Evolutionary conservation across 2,888 invertebrate species (phyloP), one percentile per base, ranked within the genome.

Genomic region (Hoplodrina ambigua): DNA sequence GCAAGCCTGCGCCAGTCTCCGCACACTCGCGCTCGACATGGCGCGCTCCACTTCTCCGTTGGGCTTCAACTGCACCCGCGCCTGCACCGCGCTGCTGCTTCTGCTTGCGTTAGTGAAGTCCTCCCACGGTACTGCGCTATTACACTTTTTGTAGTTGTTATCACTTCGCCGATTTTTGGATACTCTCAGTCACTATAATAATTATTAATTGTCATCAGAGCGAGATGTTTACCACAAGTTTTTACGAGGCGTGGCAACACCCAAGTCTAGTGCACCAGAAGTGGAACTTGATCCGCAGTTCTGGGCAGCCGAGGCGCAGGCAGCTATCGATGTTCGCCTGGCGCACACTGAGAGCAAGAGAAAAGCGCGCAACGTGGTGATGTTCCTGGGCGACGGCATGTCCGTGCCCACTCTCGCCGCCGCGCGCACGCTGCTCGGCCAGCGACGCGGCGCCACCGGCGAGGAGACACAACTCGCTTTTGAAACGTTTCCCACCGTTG

Each of bases 301-400:
- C 86, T 97, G 97, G 97, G 88, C 87, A 19, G 83, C 82, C 0
- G 87, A 96, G 67, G 97, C 96, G 0, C 91, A 92, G 61, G 88
- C 89, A 6, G 93, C 87, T 4, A 89, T 97, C 49, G 81, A 86
- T 13, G 85, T 89, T 60, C 93, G 96, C 17, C 70, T 81, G 19
- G 66, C 71, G 8, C 75, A 70, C 0, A 59, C 25, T 15, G 75
- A 73, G 53, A 63, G 66, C 58, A 25, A 30, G 37, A 41, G 68
- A 66, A 81, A 92, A 71, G 93, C 91, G 53, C 88, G 89, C 59
- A 98, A 97, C 90, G 93, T 97, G 13, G 97, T 98, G 59, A 93
- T 98, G 89, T 97, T 97, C 89, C 89, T 98, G 71, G 98, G 98
- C 10, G 98, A 98, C 89, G 98, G 98, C 54, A 97, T 98, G 97